Base-by-base conservation (phyloP, 2,113 vertebrate genomes). In the Poeciliopsis turrubarensis region DNA sequence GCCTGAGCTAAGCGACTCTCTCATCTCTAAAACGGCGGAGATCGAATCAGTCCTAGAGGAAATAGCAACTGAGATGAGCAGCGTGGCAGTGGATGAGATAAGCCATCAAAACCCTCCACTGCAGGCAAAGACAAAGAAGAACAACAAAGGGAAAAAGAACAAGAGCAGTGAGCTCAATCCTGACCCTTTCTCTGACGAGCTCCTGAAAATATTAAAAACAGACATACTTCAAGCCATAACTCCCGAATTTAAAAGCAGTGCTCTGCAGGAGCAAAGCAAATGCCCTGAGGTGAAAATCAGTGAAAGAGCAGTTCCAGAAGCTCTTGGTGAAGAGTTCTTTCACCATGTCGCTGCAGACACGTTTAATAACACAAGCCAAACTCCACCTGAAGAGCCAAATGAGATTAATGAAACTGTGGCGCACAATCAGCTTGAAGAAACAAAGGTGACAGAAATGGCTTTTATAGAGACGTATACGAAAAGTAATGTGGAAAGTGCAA, bases 121-220 rank as follows among this genome's bases (percentile, higher is more conserved):
- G 75, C 74, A 82, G 68, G 68, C 76, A 65, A 94, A 87, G 85
- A 37, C 84, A 84, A 94, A 90, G 74, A 93, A 92, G 74, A 89
- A 72, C 77, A 89, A 68, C 80, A 95, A 92, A 91, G 77, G 87
- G 31, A 79, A 73, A 81, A 94, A 90, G 80, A 93, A 71, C 79
- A 94, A 89, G 86, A 92, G 65, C 70, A 86, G 57, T 3, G 90
- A 92, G 22, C 63, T 71, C 41, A 87, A 87, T 72, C 61, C 68
- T 25, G 82, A 74, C 54, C 79, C 76, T 72, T 88, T 94, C 84
- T 82, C 93, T 15, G 54, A 91, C 37, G 91, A 90, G 79, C 82
- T 89, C 80, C 84, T 92, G 39, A 91, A 88, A 61, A 86, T 89
- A 85, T 87, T 95, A 80, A 95, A 95, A 92, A 94, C 92, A 64